phyloP scores from a whole-genome alignment of 64 coral and sea anemone species.

The Montipora capricornis region DNA sequence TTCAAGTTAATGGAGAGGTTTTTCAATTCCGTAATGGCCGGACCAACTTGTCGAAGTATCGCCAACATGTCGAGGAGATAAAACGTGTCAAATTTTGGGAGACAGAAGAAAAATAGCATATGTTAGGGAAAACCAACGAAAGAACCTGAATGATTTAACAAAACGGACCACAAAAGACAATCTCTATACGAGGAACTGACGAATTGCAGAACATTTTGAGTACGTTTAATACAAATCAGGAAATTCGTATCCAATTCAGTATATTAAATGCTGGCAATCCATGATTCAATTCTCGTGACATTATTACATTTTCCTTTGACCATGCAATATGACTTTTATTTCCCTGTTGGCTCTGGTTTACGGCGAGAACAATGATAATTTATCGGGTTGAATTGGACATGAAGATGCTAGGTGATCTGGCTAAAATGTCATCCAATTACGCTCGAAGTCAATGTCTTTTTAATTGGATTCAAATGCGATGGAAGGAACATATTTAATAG shows the following conservation, averaged over 20 bases:
- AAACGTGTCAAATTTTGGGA: constrained; percentile 9
- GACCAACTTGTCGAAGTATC: constrained; percentile 18
- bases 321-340: constrained; percentile 6
- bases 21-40: not conserved
- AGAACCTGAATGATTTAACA: not conserved
- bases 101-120: not conserved
- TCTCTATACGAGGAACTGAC: not conserved
- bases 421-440: constrained; percentile 50
- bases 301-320: not conserved
- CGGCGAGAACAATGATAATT: constrained; percentile 5
- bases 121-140: not conserved
- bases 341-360: not conserved
- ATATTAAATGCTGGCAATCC: not conserved
- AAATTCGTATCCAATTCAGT: not conserved
- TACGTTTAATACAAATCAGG: not conserved
- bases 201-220: not conserved
- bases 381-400: constrained; percentile 9
- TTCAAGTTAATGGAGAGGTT: not conserved
- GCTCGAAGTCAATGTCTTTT: constrained; percentile 22
- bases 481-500: constrained; percentile 15
- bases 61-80: constrained; percentile 19
- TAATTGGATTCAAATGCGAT: constrained; percentile 44
- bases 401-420: constrained; percentile 27
- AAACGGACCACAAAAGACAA: not conserved
- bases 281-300: not conserved